Evolutionary conservation across 1,140 invertebrate species (phyloP).

Genomic region (Aleiodes sp.): DNA sequence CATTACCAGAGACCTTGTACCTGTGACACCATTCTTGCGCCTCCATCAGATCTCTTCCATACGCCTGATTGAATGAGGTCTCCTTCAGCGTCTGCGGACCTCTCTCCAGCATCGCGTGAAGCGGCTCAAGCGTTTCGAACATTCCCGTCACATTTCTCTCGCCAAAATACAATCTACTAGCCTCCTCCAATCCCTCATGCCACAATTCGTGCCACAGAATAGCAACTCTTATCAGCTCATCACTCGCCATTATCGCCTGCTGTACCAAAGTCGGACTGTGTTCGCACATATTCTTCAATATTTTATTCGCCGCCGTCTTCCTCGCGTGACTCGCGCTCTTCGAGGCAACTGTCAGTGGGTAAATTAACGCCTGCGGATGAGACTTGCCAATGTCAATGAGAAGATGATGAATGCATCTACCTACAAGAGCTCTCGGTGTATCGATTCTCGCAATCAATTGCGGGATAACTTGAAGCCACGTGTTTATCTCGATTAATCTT

Average conservation of each 20-base stretch:
- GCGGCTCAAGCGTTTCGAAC: constrained; percentile 93
- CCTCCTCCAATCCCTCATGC: constrained; percentile 98
- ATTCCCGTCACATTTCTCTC: constrained; percentile 94
- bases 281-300: constrained; percentile 95
- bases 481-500: constrained; percentile 93
- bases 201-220: constrained; percentile 99
- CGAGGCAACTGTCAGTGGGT: constrained; percentile 96
- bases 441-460: constrained; percentile 98
- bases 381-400: constrained; percentile 94
- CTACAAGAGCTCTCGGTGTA: constrained; percentile 87
- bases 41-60: constrained; percentile 92
- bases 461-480: constrained; percentile 99
- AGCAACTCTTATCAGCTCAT: constrained; percentile 97
- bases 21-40: constrained; percentile 94
- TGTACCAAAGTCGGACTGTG: constrained; percentile 91
- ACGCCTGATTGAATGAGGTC: constrained; percentile 95
- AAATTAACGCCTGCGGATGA: constrained; percentile 90
- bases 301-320: constrained; percentile 92
- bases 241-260: constrained; percentile 93
- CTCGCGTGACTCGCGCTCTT: constrained; percentile 90
- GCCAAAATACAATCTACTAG: constrained; percentile 93
- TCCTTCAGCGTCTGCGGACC: constrained; percentile 97
- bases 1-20: constrained; percentile 85
- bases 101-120: constrained; percentile 93
- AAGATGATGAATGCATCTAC: constrained; percentile 90